Evolutionary conservation across 2,113 vertebrate genomes (phyloP).

Genomic region (Hippocampus abdominalis): DNA sequence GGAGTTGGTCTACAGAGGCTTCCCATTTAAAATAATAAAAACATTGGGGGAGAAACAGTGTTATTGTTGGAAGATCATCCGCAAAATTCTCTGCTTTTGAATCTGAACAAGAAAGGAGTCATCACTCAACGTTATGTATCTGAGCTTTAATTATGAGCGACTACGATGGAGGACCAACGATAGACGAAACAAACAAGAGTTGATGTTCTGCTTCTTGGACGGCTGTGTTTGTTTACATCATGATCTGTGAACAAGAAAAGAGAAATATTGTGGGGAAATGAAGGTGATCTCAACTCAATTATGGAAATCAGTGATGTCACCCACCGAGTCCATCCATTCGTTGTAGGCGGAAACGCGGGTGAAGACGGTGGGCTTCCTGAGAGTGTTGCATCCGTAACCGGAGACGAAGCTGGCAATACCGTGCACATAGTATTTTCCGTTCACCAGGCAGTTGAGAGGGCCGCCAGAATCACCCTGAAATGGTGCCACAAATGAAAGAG

Average conservation of each 20-base stretch:
- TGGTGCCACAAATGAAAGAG: background rate
- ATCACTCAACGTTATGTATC: background rate
- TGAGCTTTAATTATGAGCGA: slow-evolving; percentile 2
- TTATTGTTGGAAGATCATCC: too few species aligned
- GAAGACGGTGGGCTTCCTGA: slow-evolving; percentile 82
- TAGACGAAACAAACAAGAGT: background rate
- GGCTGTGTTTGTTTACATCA: slow-evolving; percentile 20
- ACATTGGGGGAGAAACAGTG: too few species aligned
- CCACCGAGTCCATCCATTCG: slow-evolving; percentile 72
- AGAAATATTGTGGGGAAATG: background rate
- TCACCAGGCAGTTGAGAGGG: slow-evolving; percentile 77
- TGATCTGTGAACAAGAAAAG: slow-evolving; percentile 43
- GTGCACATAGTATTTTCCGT: slow-evolving; percentile 70
- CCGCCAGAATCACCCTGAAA: slow-evolving; percentile 82
- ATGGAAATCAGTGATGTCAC: slow-evolving; percentile 3
- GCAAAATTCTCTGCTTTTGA: background rate
- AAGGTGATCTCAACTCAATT: background rate
- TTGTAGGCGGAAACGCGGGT: slow-evolving; percentile 81
- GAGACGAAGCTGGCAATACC: slow-evolving; percentile 84
- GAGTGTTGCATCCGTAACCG: slow-evolving; percentile 67
- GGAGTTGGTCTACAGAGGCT: too few species aligned
- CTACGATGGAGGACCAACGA: background rate
- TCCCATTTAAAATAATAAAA: too few species aligned
- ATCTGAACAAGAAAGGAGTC: slow-evolving; percentile 13
- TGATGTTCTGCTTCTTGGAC: background rate